phyloP scores from a whole-genome alignment of 2,888 invertebrate genomes.

The Nomada fucata region DNA sequence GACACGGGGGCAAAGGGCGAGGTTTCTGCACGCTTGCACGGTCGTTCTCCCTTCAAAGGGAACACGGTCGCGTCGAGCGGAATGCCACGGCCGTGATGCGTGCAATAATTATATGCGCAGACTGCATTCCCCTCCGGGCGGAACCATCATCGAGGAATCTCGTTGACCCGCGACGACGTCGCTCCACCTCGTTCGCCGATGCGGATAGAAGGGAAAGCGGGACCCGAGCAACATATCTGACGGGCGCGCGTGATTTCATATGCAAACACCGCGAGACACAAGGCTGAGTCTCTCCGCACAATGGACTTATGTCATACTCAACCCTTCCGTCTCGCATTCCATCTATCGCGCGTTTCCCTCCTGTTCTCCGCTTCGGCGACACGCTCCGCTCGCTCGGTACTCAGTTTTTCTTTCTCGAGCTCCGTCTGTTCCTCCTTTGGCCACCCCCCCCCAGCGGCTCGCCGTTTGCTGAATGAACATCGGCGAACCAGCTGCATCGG shows the following conservation, averaged over 20 bases:
- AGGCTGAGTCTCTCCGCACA: constrained; percentile 62
- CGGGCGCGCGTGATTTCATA: constrained; percentile 61
- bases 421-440: background rate
- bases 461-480: constrained; percentile 53
- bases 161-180: constrained; percentile 52
- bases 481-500: constrained; percentile 28
- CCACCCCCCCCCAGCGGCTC: background rate
- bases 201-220: constrained; percentile 60
- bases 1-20: background rate
- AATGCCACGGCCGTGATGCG: constrained; percentile 23
- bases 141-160: constrained; percentile 62
- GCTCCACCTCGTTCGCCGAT: constrained; percentile 29
- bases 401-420: background rate
- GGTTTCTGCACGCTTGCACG: background rate
- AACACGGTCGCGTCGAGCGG: background rate
- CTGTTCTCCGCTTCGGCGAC: constrained; percentile 9
- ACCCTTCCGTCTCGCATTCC: constrained; percentile 12
- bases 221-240: constrained; percentile 55
- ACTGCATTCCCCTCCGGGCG: constrained; percentile 42
- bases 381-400: constrained; percentile 6
- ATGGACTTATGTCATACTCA: constrained; percentile 68
- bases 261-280: constrained; percentile 68
- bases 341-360: background rate
- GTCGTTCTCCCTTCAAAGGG: constrained; percentile 10
- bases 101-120: constrained; percentile 57